A percentile compares a stretch with the other conserved stretches of the same genome.
These are phyloP conservation scores for Eumacrocentrus americanus DNA, from an alignment of 2,888 invertebrate species.

Conservation along the genomic window DNA sequence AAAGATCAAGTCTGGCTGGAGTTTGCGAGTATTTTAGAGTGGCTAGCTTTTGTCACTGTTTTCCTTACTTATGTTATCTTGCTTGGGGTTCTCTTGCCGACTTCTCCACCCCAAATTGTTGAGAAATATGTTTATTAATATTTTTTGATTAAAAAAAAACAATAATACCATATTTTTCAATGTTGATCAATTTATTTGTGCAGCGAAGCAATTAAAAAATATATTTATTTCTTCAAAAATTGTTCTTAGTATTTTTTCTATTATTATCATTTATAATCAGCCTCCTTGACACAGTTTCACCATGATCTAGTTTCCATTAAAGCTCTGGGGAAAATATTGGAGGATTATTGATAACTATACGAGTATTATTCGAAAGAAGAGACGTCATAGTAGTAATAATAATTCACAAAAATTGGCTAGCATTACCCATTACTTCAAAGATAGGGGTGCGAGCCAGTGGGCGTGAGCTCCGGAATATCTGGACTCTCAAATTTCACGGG, in stretches of 20 bases:
- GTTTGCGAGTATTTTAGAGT: slow-evolving; percentile 50
- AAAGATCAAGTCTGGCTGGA: slow-evolving; percentile 47
- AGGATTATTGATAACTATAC: neutral
- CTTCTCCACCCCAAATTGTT: neutral
- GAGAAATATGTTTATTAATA: slow-evolving; percentile 14
- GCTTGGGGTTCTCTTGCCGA: slow-evolving; percentile 41
- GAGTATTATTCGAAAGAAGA: slow-evolving; percentile 16
- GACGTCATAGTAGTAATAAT: no score
- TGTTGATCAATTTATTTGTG: neutral
- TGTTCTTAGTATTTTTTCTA: neutral
- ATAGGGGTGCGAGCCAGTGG: neutral
- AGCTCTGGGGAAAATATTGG: neutral
- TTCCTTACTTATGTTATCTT: slow-evolving; percentile 46
- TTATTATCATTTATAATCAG: neutral
- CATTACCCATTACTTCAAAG: neutral
- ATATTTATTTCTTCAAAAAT: neutral
- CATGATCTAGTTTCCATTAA: neutral
- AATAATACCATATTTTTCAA: no score
- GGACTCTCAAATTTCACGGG: slow-evolving; percentile 43
- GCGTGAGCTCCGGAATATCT: slow-evolving; percentile 31
- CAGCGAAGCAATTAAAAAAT: neutral
- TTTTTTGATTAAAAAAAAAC: no score
- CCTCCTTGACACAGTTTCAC: neutral
- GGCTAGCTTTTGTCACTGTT: slow-evolving; percentile 45
- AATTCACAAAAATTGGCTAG: neutral